Evolutionary conservation across 1,140 invertebrate species (phyloP), one percentile per base, ranked within the genome.

Genomic region (Coelopa frigida): DNA sequence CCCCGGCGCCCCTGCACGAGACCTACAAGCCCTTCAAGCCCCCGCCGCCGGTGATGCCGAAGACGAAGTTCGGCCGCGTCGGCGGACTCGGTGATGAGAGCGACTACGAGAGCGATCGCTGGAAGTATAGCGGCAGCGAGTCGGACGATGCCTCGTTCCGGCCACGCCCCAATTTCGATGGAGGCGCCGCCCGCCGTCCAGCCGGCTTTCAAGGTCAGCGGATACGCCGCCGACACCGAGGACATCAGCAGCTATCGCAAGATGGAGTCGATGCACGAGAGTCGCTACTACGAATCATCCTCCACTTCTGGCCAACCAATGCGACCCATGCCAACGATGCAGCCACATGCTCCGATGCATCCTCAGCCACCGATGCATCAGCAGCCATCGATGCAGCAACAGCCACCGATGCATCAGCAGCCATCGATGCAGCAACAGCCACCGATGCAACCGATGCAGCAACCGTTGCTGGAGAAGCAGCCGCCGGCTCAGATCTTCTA

Each of bases 41-140:
- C 6, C 67, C 72, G 10, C 74, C 76, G 11, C 73, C 78, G 2
- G 74, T 79, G 1, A 70, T 74, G 15, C 80, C 81, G 7, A n/a
- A n/a, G n/a, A 73, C 73, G 0, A 83, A 82, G 54, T 81, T 83
- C 56, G 66, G 76, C 0, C 80, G 77, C 54, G 17, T 21, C 3
- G 72, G 72, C 26, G 73, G 78, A 5, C 72, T 72, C 29, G 72
- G 78, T 3, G 81, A 63, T 44, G 64, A 83, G 51, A 84, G 82
- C 50, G 83, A 85, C 51, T 85, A 85, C 54, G 82, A 85, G 61
- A 84, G 81, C 54, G 83, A 85, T 68, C 83, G 79, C 56, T 82
- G 79, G 76, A 78, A 78, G 39, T 77, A 79, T 14, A 79, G 74
- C 49, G 77, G 78, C 44, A 84, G 81, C 56, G 82, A 84, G 33